Evolutionary conservation across 2,888 invertebrate species (phyloP).

Genomic region (Synergus umbraculus): DNA sequence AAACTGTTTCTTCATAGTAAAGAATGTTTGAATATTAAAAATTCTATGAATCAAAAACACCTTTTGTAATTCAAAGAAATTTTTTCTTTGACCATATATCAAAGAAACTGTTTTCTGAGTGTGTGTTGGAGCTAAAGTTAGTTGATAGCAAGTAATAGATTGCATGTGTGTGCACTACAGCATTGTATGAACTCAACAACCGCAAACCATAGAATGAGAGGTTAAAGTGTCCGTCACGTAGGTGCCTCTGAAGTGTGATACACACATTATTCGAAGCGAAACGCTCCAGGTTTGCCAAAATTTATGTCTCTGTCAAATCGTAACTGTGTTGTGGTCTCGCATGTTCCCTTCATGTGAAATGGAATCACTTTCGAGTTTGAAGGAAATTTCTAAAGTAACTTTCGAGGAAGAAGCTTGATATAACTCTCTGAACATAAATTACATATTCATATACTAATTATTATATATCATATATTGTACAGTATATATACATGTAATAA

Average conservation of each 20-base stretch:
- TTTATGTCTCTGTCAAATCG: slow-evolving; percentile 46
- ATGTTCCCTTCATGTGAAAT: slow-evolving; percentile 37
- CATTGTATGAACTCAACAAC: slow-evolving; percentile 25
- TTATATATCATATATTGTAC: no score
- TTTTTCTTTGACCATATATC: no score
- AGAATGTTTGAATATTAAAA: no score
- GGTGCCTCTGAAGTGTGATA: slow-evolving; percentile 30
- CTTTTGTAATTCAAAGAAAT: no score
- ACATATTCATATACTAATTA: no score
- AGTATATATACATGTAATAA: no score
- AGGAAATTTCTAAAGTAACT: not conserved
- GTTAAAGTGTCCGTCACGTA: slow-evolving; percentile 41
- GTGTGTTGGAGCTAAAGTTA: not conserved
- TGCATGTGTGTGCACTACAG: slow-evolving; percentile 12
- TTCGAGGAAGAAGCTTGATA: not conserved
- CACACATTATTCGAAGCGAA: slow-evolving; percentile 46
- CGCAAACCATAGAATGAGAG: slow-evolving; percentile 28
- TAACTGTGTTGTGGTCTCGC: slow-evolving; percentile 41
- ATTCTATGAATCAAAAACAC: no score
- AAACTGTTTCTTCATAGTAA: no score
- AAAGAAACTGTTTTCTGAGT: no score
- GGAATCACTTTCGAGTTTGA: slow-evolving; percentile 35
- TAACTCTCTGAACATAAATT: not conserved
- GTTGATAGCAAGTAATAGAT: slow-evolving; percentile 1
- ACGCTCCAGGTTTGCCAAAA: slow-evolving; percentile 43